These are phyloP conservation scores for Panthera leo DNA, from an alignment of 2,113 vertebrate genomes.

Conservation along the genomic window DNA sequence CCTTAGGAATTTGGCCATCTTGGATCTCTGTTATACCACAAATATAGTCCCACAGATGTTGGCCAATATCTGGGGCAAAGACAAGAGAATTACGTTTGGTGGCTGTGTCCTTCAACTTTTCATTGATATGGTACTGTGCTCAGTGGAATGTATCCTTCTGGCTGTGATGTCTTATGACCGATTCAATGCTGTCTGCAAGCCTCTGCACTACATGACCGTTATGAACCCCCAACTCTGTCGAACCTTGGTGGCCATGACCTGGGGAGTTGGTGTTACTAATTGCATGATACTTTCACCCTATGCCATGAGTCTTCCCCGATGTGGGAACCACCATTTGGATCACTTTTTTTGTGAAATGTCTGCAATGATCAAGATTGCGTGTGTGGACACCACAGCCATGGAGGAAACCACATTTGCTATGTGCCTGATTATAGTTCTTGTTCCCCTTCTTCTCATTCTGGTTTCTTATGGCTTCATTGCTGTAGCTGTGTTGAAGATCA, in stretches of 20 bases:
- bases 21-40: conserved; percentile 42
- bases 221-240: conserved; percentile 4
- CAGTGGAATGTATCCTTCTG: conserved; percentile 28
- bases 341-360: conserved; percentile 60
- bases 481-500: background rate
- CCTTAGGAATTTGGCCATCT: conserved; percentile 34
- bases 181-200: conserved; percentile 43
- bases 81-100: conserved; percentile 12
- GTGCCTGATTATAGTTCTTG: background rate
- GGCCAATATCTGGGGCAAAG: background rate
- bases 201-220: background rate
- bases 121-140: background rate
- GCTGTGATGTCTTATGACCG: conserved; percentile 48
- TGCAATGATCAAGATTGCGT: conserved; percentile 23
- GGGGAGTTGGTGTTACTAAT: background rate
- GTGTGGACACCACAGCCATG: conserved; percentile 4
- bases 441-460: background rate
- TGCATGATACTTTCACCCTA: conserved; percentile 45
- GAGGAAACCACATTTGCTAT: conserved; percentile 8
- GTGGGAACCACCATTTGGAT: conserved; percentile 23
- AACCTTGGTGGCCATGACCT: background rate
- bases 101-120: conserved; percentile 30
- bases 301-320: conserved; percentile 49
- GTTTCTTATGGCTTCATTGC: background rate
- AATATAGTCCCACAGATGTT: conserved; percentile 46